A percentile compares a stretch with the other conserved stretches of the same genome.
phyloP scores from a whole-genome alignment of 1,140 invertebrate species.

The Metaphire vulgaris region DNA sequence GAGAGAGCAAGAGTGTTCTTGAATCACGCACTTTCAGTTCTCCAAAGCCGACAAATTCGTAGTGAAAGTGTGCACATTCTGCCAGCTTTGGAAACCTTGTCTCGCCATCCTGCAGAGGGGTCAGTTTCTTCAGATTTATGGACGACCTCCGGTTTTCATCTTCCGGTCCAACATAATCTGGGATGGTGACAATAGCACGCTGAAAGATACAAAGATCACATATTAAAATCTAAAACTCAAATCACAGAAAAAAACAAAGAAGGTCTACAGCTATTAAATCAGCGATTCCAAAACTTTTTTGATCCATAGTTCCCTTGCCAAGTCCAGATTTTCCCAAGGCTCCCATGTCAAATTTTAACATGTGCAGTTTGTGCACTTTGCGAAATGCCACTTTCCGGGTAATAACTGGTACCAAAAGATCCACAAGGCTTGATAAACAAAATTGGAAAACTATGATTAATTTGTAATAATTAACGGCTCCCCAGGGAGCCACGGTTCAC shows the following conservation, averaged over 20 bases:
- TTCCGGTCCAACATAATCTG: not conserved
- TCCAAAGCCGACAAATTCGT: conserved; percentile 81
- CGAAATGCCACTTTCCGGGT: no score
- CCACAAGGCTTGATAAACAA: no score
- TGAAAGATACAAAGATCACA: not conserved
- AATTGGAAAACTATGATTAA: no score
- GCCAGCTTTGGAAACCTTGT: conserved; percentile 79
- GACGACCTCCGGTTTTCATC: not conserved
- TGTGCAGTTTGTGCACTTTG: no score
- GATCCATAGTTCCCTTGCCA: no score
- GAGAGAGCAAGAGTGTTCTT: no score
- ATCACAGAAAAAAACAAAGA: not conserved
- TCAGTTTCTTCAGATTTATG: not conserved
- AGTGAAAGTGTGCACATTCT: conserved; percentile 98
- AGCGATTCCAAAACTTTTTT: not conserved
- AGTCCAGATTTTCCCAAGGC: no score
- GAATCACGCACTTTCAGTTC: conserved; percentile 62
- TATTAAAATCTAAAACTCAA: not conserved
- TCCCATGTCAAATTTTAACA: no score
- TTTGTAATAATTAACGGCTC: no score
- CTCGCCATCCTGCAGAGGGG: conserved; percentile 33
- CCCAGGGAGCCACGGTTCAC: no score
- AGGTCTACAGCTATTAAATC: not conserved
- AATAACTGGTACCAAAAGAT: no score
- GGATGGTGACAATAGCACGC: not conserved